phyloP scores from a whole-genome alignment of 2,888 invertebrate species.

The Parascotia fuliginaria region DNA sequence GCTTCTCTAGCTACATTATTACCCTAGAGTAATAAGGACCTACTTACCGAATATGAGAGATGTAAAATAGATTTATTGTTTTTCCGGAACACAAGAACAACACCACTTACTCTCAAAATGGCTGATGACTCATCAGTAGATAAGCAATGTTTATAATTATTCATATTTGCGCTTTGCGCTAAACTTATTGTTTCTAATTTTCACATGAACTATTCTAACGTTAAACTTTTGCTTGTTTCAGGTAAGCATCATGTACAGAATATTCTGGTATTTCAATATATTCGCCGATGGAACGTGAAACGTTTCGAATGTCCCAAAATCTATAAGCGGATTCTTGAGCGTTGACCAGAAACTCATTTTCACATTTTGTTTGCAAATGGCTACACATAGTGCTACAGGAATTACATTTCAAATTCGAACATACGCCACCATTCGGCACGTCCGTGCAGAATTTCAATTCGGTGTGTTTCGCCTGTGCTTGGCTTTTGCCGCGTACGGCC shows the following conservation, averaged over 20 bases:
- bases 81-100: too few species aligned
- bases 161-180: too few species aligned
- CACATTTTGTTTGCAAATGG: constrained; percentile 70
- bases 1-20: too few species aligned
- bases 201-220: constrained; percentile 7
- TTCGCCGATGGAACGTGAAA: constrained; percentile 1
- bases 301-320: constrained; percentile 10
- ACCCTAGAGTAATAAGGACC: too few species aligned
- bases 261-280: constrained; percentile 12
- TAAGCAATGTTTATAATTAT: too few species aligned
- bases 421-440: constrained; percentile 66
- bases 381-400: constrained; percentile 57
- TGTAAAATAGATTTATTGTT: too few species aligned
- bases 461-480: constrained; percentile 66
- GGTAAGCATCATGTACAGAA: constrained; percentile 48
- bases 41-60: too few species aligned
- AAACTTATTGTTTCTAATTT: too few species aligned
- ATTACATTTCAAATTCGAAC: constrained; percentile 67
- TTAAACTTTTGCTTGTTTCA: constrained; percentile 48
- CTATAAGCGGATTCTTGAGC: constrained; percentile 26
- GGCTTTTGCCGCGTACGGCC: constrained; percentile 67
- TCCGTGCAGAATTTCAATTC: constrained; percentile 77
- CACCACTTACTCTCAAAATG: too few species aligned
- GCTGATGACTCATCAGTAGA: too few species aligned
- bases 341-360: constrained; percentile 57